Percentiles rank a stretch among this genome's conserved stretches.
Conservation (phyloP, 2,888 invertebrate species). For the Calameuta filiformis region DNA sequence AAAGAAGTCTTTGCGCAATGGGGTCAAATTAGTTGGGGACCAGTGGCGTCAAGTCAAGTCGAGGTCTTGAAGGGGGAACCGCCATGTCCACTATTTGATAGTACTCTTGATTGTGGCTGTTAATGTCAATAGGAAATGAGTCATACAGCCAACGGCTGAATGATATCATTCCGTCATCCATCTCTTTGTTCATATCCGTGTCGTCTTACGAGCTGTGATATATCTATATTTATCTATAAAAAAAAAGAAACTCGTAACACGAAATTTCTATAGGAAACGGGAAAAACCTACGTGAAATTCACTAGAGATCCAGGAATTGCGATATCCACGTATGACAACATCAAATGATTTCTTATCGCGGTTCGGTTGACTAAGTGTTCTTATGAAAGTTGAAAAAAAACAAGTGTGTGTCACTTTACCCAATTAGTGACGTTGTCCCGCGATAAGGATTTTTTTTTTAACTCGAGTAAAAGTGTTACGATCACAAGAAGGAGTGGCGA, state of each 20-base stretch:
- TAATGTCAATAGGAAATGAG: constrained; percentile 51
- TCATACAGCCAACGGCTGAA: constrained; percentile 37
- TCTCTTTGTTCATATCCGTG: background rate
- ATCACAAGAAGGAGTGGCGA: background rate
- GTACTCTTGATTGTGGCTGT: constrained; percentile 38
- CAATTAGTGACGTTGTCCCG: background rate
- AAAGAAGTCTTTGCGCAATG: constrained; percentile 41
- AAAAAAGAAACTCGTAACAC: too few relatives aligned
- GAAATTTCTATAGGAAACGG: background rate
- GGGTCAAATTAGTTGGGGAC: constrained; percentile 30
- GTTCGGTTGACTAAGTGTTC: background rate
- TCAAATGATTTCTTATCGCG: background rate
- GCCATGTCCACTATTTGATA: constrained; percentile 21
- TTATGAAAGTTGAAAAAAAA: background rate
- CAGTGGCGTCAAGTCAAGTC: constrained; percentile 22
- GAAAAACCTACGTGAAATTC: background rate
- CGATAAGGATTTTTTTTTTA: background rate
- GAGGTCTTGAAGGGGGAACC: constrained; percentile 19
- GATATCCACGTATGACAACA: background rate
- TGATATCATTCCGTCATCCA: constrained; percentile 39
- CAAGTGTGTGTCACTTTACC: background rate
- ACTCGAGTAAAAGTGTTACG: background rate
- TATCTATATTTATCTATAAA: background rate
- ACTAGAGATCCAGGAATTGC: background rate
- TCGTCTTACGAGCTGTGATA: background rate